These are phyloP conservation scores for Dipodomys ordii DNA, from an alignment of 2,113 vertebrate species.

Conservation along the genomic window DNA sequence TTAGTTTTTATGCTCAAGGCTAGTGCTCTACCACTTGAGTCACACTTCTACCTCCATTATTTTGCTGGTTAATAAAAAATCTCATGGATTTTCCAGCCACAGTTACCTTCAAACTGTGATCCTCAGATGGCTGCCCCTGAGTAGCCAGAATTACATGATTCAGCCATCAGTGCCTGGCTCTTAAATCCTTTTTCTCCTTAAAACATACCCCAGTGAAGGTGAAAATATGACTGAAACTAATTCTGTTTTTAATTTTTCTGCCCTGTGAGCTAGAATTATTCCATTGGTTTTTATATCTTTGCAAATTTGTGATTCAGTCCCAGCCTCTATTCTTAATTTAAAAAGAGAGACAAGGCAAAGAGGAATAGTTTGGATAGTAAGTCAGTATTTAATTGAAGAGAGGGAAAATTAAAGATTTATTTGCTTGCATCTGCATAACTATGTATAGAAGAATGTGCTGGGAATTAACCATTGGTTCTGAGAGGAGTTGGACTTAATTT, in stretches of 20 bases:
- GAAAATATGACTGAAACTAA: not conserved
- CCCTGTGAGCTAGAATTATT: not conserved
- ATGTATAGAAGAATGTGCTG: not conserved
- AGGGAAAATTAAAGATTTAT: not conserved
- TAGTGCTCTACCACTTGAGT: too few relatives aligned
- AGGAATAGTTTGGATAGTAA: not conserved
- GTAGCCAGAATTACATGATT: too few relatives aligned
- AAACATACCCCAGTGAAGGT: not conserved
- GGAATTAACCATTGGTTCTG: not conserved
- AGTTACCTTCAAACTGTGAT: too few relatives aligned
- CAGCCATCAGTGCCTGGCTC: too few relatives aligned
- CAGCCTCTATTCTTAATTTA: not conserved
- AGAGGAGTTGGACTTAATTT: not conserved
- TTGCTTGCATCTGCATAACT: not conserved
- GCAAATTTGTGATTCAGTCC: not conserved
- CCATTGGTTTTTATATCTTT: not conserved
- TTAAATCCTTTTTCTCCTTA: not conserved
- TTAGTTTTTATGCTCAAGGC: too few relatives aligned
- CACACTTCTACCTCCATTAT: too few relatives aligned
- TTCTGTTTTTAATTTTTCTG: not conserved
- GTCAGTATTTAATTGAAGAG: slow-evolving; percentile 24
- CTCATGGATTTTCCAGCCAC: too few relatives aligned
- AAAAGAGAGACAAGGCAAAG: not conserved
- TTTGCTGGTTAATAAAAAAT: too few relatives aligned
- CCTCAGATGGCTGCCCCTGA: too few relatives aligned